A percentile compares a stretch with the other conserved stretches of the same genome.
Conservation (phyloP, 2,113 vertebrate species). For the Stercorarius parasiticus region DNA sequence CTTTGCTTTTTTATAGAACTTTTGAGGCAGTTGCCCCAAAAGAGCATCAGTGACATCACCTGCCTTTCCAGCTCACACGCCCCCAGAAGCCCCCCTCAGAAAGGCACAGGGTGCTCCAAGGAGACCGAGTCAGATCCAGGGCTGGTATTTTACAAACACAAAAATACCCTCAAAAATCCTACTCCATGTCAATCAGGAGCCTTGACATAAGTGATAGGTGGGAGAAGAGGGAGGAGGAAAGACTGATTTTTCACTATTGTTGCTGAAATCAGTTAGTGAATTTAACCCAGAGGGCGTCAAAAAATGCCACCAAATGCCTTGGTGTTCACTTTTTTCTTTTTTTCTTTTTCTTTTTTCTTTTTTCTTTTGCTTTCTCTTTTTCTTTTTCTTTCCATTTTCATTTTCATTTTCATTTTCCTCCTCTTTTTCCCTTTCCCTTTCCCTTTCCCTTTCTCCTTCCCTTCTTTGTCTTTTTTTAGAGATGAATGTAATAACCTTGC, state of each 20-base stretch:
- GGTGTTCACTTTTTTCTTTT: background rate
- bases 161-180: constrained; percentile 35
- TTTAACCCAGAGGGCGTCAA: background rate
- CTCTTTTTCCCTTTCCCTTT: accelerated
- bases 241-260: background rate
- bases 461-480: background rate
- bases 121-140: background rate
- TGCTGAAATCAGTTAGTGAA: background rate
- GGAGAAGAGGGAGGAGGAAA: constrained; percentile 5
- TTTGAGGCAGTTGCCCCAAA: background rate
- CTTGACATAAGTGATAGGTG: background rate
- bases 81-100: background rate
- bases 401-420: background rate
- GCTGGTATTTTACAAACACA: background rate
- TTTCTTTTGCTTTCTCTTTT: background rate
- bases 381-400: background rate
- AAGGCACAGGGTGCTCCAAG: background rate
- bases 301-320: background rate
- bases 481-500: background rate
- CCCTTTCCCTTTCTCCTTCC: accelerated
- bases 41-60: background rate
- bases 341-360: accelerated
- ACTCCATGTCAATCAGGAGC: background rate
- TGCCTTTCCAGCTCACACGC: background rate
- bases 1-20: background rate